Base-by-base conservation (phyloP, 2,888 invertebrate genomes). In the Lepidocyrtoides sp. region DNA sequence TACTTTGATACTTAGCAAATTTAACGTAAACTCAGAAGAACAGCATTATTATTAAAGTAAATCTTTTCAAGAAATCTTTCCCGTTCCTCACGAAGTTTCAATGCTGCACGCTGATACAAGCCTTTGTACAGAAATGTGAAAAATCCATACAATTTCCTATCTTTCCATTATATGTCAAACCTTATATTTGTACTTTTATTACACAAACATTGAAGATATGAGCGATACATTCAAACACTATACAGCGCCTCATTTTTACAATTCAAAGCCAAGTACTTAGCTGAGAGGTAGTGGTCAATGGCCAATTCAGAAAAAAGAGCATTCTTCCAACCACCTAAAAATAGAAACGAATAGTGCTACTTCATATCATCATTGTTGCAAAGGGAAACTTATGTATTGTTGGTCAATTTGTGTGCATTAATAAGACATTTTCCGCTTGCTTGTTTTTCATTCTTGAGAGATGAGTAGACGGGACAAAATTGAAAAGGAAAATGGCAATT, bases 41-140 rank as follows among this genome's bases (percentile, higher is more conserved):
- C 69, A 69, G 54, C 84, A 85, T 69, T 85, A 54, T 54, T 77
- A 77, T 29, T n/a, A n/a, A n/a, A 5, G 41, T 32, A 72, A 48
- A 69, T 82, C 81, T 88, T 51, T 54, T 26, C 0, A 79, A 69
- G 51, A 81, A 82, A 88, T 72, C 63, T 79, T 41, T 32, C 81
- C 82, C 72, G n/a, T 88, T 81, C 63, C 72, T 89, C 89, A 89
- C 89, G 89, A 83, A 82, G 75, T 51, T 23, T 20, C 81, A 77
- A 77, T 77, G 51, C n/a, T 10, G 51, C 29, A 23, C 51, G 12
- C 10, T 32, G 14, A n/a, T 29, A 20, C 1, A 48, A 48, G 2
- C n/a, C n/a, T n/a, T n/a, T n/a, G n/a, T n/a, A n/a, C n/a, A n/a
- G n/a, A n/a, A n/a, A n/a, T n/a, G n/a, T n/a, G n/a, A n/a, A n/a